Conservation (phyloP, 2,797 vertebrate species). For the Synaphobranchus kaupii region DNA sequence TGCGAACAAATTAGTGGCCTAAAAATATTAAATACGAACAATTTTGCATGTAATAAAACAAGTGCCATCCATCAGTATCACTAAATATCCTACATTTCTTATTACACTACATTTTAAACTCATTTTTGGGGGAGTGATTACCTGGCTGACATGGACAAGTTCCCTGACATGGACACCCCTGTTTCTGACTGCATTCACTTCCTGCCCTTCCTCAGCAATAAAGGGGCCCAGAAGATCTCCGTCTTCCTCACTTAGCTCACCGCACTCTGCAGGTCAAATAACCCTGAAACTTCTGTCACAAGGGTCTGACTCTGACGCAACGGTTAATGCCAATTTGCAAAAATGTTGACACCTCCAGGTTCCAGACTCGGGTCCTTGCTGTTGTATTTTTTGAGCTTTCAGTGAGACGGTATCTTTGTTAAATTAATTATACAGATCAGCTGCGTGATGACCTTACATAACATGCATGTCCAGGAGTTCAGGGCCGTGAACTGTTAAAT, state of each 20-base stretch:
- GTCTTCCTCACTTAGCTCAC: neutral
- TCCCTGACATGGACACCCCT: neutral
- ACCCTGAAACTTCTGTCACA: neutral
- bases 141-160: neutral
- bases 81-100: neutral
- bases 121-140: neutral
- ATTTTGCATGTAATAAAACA: too few relatives aligned
- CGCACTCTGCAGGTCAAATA: neutral
- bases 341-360: neutral
- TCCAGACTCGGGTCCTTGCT: neutral
- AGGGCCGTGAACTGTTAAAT: neutral
- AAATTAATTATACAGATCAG: neutral
- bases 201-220: neutral
- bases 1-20: neutral
- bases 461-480: neutral
- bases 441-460: neutral
- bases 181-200: neutral
- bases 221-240: neutral
- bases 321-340: neutral
- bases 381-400: neutral
- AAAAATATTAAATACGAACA: neutral
- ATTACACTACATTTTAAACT: neutral
- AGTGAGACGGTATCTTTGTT: neutral
- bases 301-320: neutral
- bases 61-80: neutral